Conservation (phyloP, 2,888 invertebrate species). For the Camptogramma bilineatum region DNA sequence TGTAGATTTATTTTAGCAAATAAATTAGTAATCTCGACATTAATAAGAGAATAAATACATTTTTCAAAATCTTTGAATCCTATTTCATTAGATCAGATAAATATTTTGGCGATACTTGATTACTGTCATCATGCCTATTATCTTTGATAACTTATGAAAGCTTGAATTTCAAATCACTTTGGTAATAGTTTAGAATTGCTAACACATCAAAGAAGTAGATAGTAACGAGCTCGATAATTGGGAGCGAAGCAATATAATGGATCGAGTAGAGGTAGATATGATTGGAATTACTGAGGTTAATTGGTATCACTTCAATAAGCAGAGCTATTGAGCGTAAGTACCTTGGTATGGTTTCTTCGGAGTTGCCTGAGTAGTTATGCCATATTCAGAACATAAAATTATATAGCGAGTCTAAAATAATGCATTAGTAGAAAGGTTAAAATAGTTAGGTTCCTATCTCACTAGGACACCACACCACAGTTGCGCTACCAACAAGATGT, state of each 20-base stretch:
- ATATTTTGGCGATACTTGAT: no score
- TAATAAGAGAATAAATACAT: no score
- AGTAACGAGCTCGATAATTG: slow-evolving; percentile 25
- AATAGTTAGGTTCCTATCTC: no score
- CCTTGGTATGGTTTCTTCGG: not conserved
- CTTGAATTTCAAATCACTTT: not conserved
- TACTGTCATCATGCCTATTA: no score
- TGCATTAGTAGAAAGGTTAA: no score
- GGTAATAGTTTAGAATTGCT: not conserved
- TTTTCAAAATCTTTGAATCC: no score
- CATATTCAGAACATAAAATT: not conserved
- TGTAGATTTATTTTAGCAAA: no score
- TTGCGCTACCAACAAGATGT: no score
- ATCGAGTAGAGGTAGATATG: slow-evolving; percentile 12
- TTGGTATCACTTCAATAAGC: slow-evolving; percentile 23
- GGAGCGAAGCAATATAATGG: slow-evolving; percentile 13
- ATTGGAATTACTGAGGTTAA: slow-evolving; percentile 20
- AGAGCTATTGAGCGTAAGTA: slow-evolving; percentile 7
- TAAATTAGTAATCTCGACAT: no score
- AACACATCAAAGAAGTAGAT: slow-evolving; percentile 2
- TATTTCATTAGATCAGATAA: no score
- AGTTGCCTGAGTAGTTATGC: not conserved
- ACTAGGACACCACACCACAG: no score
- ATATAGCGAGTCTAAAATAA: no score
- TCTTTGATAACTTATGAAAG: not conserved